Base-by-base conservation (phyloP, 2,888 invertebrate genomes). In the Rhyacophila evoluta region DNA sequence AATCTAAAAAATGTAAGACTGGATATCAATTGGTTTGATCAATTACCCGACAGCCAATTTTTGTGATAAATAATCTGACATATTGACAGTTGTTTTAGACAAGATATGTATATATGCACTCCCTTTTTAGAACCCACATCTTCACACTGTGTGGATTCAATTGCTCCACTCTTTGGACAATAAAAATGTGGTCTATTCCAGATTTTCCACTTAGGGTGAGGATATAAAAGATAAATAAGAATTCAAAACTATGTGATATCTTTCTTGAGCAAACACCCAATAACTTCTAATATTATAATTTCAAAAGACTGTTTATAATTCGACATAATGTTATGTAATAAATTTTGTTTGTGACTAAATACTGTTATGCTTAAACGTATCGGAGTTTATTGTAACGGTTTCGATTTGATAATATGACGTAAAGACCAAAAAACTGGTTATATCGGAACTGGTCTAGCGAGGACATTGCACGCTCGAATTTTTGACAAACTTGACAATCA, bases 391-490 rank as follows among this genome's bases (percentile, higher is more conserved):
- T 8, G 25, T 55, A 55, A 25, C 41, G 41, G 41, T 25, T 55
- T 15, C 19, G 25, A 25, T 55, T 8, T 8, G 19, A 55, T 55
- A 10, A 55, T 25, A 25, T 55, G 55, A 55, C 25, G 19, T 55
- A 25, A 25, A 19, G 19, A 25, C 8, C 2, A 55, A 55, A 55
- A 55, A 25, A 19, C 55, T n/a, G 55, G 25, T 55, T 25, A 55
- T 10, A 25, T 55, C 19, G 19, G 2, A 25, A 55, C 19, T 55
- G 55, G 55, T 55, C 19, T 19, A 55, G 8, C 55, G 55, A 55
- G 55, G 55, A 55, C 55, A 55, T 55, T 55, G 55, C 19, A 19
- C 55, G 25, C 25, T 55, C 55, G 55, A 55, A 55, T 55, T 55
- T 19, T 15, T 55, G 55, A 55, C 55, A 25, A 2, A 19, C 10